Percentiles rank a stretch among this genome's conserved stretches.
phyloP scores from a whole-genome alignment of 1,140 invertebrate genomes.

The Drosophila obscura region DNA sequence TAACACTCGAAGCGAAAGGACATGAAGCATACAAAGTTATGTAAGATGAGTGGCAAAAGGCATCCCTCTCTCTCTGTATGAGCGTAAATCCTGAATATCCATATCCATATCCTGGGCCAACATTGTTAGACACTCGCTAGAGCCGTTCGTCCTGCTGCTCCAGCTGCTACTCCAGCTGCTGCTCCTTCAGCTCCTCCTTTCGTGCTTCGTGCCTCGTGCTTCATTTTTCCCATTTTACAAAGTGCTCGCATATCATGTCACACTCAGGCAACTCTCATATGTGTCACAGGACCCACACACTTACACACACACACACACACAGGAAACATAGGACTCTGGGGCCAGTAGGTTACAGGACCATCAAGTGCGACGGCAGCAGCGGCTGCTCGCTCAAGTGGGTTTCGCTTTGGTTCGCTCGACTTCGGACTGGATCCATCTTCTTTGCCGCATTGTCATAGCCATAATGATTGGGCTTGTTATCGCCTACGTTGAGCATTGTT shows the following conservation, averaged over 20 bases:
- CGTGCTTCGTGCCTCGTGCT: slow-evolving; percentile 42
- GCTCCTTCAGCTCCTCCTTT: slow-evolving; percentile 19
- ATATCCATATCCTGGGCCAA: slow-evolving; percentile 60
- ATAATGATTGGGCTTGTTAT: slow-evolving; percentile 82
- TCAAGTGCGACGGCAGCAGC: slow-evolving; percentile 44
- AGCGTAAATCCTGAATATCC: slow-evolving; percentile 75
- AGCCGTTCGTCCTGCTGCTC: slow-evolving; percentile 8
- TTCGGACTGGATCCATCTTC: slow-evolving; percentile 32
- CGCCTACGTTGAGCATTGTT: slow-evolving; percentile 74
- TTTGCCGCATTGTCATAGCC: slow-evolving; percentile 54
- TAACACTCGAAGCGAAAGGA: slow-evolving; percentile 41
- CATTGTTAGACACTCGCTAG: slow-evolving; percentile 34
- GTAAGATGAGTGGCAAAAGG: slow-evolving; percentile 8
- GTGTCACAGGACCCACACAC: slow-evolving; percentile 67
- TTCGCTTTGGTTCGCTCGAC: slow-evolving; percentile 37
- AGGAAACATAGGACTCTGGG: slow-evolving; percentile 46
- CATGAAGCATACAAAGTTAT: slow-evolving; percentile 26
- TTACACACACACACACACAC: slow-evolving; percentile 30
- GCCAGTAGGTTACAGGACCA: slow-evolving; percentile 1
- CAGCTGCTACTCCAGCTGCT: slow-evolving; percentile 4
- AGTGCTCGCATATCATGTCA: slow-evolving; percentile 83
- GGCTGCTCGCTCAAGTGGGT: slow-evolving; percentile 44
- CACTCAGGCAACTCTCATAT: slow-evolving; percentile 78
- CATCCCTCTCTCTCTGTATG: slow-evolving; percentile 29
- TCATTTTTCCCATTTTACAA: slow-evolving; percentile 79